Evolutionary conservation across 2,113 vertebrate species (phyloP).

Genomic region (Apteryx owenii): DNA sequence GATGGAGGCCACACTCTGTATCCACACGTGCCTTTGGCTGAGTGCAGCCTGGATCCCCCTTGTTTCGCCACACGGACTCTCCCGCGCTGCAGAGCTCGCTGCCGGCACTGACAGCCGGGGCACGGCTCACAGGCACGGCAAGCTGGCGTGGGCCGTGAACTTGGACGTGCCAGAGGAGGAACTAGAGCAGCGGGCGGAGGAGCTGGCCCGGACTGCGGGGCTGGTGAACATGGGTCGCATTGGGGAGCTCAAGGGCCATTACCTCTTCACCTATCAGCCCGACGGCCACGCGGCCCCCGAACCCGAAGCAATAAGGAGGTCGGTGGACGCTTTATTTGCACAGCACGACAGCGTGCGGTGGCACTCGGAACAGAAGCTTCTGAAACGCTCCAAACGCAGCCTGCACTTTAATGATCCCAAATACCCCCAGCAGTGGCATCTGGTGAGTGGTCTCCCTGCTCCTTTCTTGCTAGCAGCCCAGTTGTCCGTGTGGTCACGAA

Average conservation of each 20-base stretch:
- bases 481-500: fast-evolving
- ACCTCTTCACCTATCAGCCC: constrained; percentile 80
- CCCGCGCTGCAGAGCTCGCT: neutral
- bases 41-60: constrained; percentile 47
- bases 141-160: constrained; percentile 88
- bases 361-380: constrained; percentile 88
- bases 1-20: constrained; percentile 58
- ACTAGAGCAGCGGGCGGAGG: constrained; percentile 77
- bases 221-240: constrained; percentile 91
- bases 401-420: constrained; percentile 94
- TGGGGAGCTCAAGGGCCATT: constrained; percentile 91
- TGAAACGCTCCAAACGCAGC: constrained; percentile 90
- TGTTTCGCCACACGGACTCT: neutral
- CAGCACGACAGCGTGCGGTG: constrained; percentile 87
- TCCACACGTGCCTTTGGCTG: constrained; percentile 71
- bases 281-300: fast-evolving
- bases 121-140: neutral
- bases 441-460: constrained; percentile 81
- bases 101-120: neutral
- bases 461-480: fast-evolving
- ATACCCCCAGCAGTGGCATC: constrained; percentile 94
- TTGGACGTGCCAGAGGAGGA: constrained; percentile 59
- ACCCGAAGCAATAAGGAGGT: constrained; percentile 16
- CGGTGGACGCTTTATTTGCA: constrained; percentile 77
- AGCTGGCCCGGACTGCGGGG: constrained; percentile 83